Evolutionary conservation across 2,113 vertebrate species (phyloP).

Genomic region (Egretta garzetta): DNA sequence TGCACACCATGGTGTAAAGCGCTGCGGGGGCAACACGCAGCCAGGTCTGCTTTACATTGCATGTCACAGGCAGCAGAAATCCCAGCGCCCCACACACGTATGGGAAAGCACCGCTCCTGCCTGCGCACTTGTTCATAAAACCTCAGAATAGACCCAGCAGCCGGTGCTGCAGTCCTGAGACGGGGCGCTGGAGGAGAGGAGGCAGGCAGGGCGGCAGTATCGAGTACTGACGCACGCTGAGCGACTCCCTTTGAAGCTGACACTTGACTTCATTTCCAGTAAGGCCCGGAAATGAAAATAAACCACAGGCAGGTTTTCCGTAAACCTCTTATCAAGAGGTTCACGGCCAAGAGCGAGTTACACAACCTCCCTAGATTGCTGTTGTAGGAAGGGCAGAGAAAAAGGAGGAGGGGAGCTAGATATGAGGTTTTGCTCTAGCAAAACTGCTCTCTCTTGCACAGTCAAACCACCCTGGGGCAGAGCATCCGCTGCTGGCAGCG

Average conservation of each 20-base stretch:
- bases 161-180: fast-evolving
- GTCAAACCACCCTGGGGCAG: neutral
- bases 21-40: neutral
- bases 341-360: fast-evolving
- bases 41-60: neutral
- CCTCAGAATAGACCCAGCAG: neutral
- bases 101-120: neutral
- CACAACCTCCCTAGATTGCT: neutral
- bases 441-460: neutral
- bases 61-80: neutral
- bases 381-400: neutral
- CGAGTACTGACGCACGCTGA: fast-evolving
- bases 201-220: neutral
- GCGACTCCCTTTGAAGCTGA: neutral
- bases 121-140: neutral
- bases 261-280: neutral
- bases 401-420: neutral
- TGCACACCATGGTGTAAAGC: neutral
- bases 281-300: neutral
- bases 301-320: neutral
- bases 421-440: neutral
- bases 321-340: neutral
- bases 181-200: neutral
- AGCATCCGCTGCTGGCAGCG: neutral
- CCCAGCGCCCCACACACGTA: fast-evolving